Percentiles rank a stretch among this genome's conserved stretches.
phyloP scores from a whole-genome alignment of 2,888 invertebrate genomes.

The Drosophila villosipedis region DNA sequence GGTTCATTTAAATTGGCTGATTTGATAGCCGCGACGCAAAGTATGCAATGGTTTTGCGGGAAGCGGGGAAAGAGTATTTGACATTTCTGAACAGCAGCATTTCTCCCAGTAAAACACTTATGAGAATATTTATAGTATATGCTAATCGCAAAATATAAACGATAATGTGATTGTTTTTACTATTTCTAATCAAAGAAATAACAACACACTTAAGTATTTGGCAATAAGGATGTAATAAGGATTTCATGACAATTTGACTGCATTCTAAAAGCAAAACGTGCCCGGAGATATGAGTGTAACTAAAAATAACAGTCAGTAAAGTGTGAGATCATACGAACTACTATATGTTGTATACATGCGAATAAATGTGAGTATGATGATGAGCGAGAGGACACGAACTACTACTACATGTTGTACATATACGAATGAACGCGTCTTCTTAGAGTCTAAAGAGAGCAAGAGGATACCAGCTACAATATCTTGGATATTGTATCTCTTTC shows the following conservation, averaged over 20 bases:
- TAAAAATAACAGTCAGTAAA: neutral
- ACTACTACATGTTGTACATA: neutral
- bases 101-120: neutral
- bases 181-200: neutral
- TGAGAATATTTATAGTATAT: neutral
- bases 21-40: slow-evolving; percentile 37
- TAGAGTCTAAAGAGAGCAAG: too few species aligned
- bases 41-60: slow-evolving; percentile 45
- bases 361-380: neutral
- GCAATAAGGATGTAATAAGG: neutral
- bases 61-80: neutral
- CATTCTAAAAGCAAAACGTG: neutral
- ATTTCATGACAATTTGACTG: neutral
- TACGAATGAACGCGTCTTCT: neutral
- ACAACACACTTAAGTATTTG: neutral
- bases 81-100: neutral
- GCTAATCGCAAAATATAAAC: neutral
- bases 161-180: neutral
- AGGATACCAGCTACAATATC: neutral
- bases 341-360: rapidly evolving
- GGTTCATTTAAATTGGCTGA: slow-evolving; percentile 62
- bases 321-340: too few species aligned
- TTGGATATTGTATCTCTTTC: neutral
- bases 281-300: neutral
- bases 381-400: neutral